Evolutionary conservation across 53 echinoderm and acorn worm genomes (phyloP).

Genomic region (Astropecten irregularis): DNA sequence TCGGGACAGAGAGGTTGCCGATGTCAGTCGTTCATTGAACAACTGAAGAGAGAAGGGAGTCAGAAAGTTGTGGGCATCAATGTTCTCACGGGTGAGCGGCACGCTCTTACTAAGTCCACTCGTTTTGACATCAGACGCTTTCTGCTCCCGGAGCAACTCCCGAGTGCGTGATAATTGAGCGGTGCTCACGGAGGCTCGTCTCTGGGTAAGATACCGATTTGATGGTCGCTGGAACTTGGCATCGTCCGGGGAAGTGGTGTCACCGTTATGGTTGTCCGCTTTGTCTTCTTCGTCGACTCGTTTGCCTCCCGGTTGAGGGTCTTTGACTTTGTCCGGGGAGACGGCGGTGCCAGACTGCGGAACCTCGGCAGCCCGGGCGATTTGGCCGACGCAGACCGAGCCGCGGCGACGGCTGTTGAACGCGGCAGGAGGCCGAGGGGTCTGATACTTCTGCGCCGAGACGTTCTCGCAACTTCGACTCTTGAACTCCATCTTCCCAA

Average conservation of each 20-base stretch:
- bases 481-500: neutral
- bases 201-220: neutral
- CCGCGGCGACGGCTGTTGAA: neutral
- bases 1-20: too few relatives aligned
- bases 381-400: constrained; percentile 27
- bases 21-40: neutral
- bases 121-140: neutral
- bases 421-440: neutral
- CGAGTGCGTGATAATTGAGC: neutral
- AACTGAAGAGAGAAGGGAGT: neutral
- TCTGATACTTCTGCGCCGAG: neutral
- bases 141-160: too few relatives aligned
- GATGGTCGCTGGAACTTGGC: neutral
- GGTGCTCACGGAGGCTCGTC: neutral
- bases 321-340: neutral
- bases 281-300: neutral
- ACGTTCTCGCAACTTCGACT: constrained; percentile 13
- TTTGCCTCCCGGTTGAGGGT: neutral
- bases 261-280: neutral
- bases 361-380: neutral
- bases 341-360: neutral
- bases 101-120: neutral
- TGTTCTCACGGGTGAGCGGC: neutral
- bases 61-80: neutral
- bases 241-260: neutral